These are phyloP conservation scores for Bicyclus anynana DNA, from an alignment of 1,140 invertebrate genomes.

Conservation along the genomic window DNA sequence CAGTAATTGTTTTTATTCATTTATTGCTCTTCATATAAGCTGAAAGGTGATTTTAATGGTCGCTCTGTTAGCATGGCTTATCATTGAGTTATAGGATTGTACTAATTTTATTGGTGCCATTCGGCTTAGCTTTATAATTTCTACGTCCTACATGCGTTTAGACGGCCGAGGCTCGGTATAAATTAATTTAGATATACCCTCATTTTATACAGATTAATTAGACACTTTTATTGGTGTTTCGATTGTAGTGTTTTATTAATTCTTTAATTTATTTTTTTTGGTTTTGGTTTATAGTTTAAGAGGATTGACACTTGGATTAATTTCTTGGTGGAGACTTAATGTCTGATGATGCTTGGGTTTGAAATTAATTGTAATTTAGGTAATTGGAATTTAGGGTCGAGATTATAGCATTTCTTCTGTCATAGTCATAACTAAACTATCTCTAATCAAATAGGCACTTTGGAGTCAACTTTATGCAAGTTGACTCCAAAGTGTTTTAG, in stretches of 20 bases:
- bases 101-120: conserved; percentile 53
- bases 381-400: too few species aligned
- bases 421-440: too few species aligned
- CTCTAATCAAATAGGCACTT: too few species aligned
- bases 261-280: not conserved
- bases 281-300: not conserved
- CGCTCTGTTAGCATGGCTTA: conserved; percentile 54
- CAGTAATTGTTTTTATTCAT: conserved; percentile 67
- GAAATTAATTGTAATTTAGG: too few species aligned
- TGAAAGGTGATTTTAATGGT: conserved; percentile 60
- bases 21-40: conserved; percentile 50
- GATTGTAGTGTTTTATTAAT: too few species aligned
- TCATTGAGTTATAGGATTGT: conserved; percentile 48
- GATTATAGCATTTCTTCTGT: too few species aligned
- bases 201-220: conserved; percentile 10
- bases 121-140: conserved; percentile 40
- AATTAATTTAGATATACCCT: conserved; percentile 21
- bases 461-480: too few species aligned
- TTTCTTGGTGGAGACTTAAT: too few species aligned
- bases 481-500: too few species aligned
- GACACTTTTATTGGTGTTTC: not conserved
- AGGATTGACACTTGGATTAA: not conserved
- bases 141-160: conserved; percentile 21
- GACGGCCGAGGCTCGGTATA: conserved; percentile 14
- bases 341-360: too few species aligned